Evolutionary conservation across 2,797 vertebrate genomes (phyloP).

Genomic region (Galaxias olidus): DNA sequence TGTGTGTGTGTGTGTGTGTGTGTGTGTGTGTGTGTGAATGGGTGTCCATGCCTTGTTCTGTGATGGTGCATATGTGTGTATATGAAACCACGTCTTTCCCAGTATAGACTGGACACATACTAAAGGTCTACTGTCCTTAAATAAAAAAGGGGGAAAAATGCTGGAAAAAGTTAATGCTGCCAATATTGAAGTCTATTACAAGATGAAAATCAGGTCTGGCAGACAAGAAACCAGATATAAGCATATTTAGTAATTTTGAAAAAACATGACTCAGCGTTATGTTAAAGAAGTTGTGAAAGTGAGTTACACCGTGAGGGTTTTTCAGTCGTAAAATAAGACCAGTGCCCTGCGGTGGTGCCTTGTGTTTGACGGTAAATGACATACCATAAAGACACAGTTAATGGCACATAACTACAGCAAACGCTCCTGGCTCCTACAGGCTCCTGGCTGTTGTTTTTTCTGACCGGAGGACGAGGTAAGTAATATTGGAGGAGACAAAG

Average conservation of each 20-base stretch:
- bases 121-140: too few species aligned
- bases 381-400: constrained; percentile 61
- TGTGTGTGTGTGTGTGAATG: background rate
- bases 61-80: constrained; percentile 29
- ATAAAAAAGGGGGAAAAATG: too few species aligned
- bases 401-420: constrained; percentile 55
- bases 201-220: constrained; percentile 35
- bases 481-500: constrained; percentile 67
- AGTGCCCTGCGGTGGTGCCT: constrained; percentile 50
- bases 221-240: constrained; percentile 52
- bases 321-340: constrained; percentile 53
- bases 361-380: constrained; percentile 69
- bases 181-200: too few species aligned
- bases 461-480: constrained; percentile 62
- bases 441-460: constrained; percentile 68
- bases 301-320: constrained; percentile 50
- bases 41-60: constrained; percentile 27
- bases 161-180: too few species aligned
- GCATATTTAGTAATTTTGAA: constrained; percentile 71
- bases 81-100: constrained; percentile 9
- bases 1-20: constrained; percentile 33
- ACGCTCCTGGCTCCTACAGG: constrained; percentile 59
- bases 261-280: constrained; percentile 70
- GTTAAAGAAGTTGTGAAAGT: constrained; percentile 59
- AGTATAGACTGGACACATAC: too few species aligned